A percentile compares a stretch with the other conserved stretches of the same genome.
These are phyloP conservation scores for Campylorhamphus procurvoides DNA, from an alignment of 2,113 vertebrate species.

Conservation along the genomic window DNA sequence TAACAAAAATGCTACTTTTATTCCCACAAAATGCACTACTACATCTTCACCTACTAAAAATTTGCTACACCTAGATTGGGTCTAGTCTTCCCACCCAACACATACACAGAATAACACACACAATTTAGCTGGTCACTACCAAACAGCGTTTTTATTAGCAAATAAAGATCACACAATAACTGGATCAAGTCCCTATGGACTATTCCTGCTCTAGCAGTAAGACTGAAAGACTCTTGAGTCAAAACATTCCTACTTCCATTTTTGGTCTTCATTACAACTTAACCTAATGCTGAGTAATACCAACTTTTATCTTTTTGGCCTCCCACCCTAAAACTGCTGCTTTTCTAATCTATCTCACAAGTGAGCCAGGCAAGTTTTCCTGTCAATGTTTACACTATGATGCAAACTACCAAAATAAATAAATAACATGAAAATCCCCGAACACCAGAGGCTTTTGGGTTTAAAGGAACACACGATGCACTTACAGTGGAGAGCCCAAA, in stretches of 20 bases:
- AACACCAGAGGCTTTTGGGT: neutral
- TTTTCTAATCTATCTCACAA: neutral
- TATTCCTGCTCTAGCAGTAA: neutral
- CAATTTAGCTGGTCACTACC: neutral
- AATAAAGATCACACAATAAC: neutral
- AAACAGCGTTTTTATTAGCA: neutral
- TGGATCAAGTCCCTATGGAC: neutral
- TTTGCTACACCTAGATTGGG: neutral
- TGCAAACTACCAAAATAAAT: neutral
- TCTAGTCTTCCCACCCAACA: neutral
- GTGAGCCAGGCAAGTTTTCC: neutral
- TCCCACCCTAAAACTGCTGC: neutral
- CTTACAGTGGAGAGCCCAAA: slow-evolving; percentile 90
- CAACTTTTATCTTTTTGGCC: neutral
- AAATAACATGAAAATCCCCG: neutral
- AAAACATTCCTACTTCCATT: neutral
- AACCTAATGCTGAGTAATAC: neutral
- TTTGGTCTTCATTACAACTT: neutral
- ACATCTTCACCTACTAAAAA: neutral
- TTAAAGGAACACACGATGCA: neutral
- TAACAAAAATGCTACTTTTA: neutral
- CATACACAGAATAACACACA: neutral
- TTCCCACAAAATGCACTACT: neutral
- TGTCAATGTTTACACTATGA: neutral
- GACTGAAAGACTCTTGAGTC: neutral